Evolutionary conservation across 2,888 invertebrate species (phyloP), one percentile per base, ranked within the genome.

Genomic region (Rhyacophila evoluta): DNA sequence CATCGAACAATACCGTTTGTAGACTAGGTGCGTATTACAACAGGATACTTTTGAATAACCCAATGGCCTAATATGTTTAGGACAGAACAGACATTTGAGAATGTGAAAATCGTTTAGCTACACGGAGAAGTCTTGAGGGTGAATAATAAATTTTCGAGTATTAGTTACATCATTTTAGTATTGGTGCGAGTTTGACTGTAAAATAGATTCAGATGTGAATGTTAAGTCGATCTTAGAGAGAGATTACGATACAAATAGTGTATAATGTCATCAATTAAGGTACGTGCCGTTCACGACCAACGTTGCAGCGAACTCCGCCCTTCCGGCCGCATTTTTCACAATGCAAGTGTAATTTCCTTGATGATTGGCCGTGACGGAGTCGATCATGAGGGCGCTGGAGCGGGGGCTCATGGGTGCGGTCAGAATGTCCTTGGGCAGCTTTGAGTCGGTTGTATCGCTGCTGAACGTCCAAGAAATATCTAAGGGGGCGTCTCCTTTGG

Each of bases 391-490:
- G 84, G 92, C 89, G 83, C 92, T 93, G 84, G 92, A 92, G 83
- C 93, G 91, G 75, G 88, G 87, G 81, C 91, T 90, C 83, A 91
- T 85, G 83, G 90, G 89, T 83, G 88, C 88, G 74, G 90, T 90
- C 41, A 87, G 87, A 84, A 92, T 90, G 85, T 90, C 91, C 83
- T 89, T 87, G 83, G 89, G 90, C 77, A 88, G 87, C 84, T 86
- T 88, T 82, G 89, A 88, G 83, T 90, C 89, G 84, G 92, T 87
- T 79, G 89, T 88, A 85, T 90, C 90, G 81, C 92, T 92, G 88
- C 94, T 93, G 86, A 95, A 93, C 77, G 91, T 92, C 95, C 95
- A 95, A 74, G 90, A 89, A 82, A 95, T 93, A 83, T 92, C 92
- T 84, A 95, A 88, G 73, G 95, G 95, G 82, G 92, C 87, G 87